Base-by-base conservation (phyloP, 2,888 invertebrate species). In the Drosophila affinis region DNA sequence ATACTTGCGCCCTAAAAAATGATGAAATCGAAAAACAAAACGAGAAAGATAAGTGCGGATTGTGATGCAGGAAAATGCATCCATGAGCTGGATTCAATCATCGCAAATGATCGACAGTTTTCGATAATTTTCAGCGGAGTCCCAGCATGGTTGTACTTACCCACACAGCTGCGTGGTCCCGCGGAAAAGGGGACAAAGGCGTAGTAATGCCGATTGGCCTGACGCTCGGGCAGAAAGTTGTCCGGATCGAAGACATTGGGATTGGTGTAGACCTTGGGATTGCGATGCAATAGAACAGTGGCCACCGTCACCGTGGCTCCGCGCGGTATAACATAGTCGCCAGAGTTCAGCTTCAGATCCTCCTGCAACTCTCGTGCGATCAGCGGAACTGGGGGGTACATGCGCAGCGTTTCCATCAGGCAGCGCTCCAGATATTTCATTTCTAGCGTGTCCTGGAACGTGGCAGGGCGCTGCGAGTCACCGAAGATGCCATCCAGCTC, bases 371-470 rank as follows among this genome's bases (percentile, higher is more conserved):
- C 93, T 82, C 96, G 94, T 9, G 96, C 96, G 83, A 97, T 96
- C 21, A 95, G 92, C 29, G 96, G 96, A 58, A 97, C 92, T 77
- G 96, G 96, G 62, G 96, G 96, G 90, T 94, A 97, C 93, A 96
- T 93, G 81, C 96, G 94, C 24, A 96, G 92, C 4, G 96, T 95
- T 91, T 97, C 96, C 95, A 97, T 94, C 54, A 97, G 93, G 72
- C 96, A 96, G 71, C 96, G 93, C 91, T 97, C 97, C 78, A 97
- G 92, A 87, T 96, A 96, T 91, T 97, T 97, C 96, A 97, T 96
- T 91, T 96, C 95, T n/a, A 96, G 90, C 1, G 96, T 96, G 78
- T 97, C 97, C 84, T 95, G 95, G 93, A 96, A 96, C 12, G 96
- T 96, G 52, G 95, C 95, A 3, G 95, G 95, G 21, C 96, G 94